These are phyloP conservation scores for Clanis bilineata DNA, from an alignment of 2,888 invertebrate genomes.

Conservation along the genomic window DNA sequence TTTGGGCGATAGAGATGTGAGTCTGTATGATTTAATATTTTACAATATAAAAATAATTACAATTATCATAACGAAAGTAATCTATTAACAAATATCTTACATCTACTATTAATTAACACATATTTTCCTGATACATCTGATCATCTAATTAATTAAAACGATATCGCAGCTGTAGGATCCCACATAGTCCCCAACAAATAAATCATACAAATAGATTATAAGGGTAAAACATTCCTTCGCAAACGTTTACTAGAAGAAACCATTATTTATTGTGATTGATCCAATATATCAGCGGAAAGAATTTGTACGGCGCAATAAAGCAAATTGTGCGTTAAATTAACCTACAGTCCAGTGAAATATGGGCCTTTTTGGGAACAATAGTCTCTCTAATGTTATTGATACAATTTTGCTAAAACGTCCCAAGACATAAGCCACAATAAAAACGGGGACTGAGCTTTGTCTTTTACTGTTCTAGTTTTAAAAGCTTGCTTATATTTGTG, in stretches of 20 bases:
- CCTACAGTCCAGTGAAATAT: not conserved
- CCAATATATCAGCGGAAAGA: conserved; percentile 26
- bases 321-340: conserved; percentile 35
- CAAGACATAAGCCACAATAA: not conserved
- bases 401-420: conserved; percentile 4
- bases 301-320: conserved; percentile 27
- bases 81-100: no score
- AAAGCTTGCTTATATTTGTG: no score
- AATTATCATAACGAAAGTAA: no score
- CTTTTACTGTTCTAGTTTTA: not conserved
- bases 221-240: not conserved
- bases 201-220: conserved; percentile 2
- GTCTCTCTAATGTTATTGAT: conserved; percentile 2
- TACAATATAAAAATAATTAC: no score
- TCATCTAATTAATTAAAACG: not conserved
- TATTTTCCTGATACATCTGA: not conserved
- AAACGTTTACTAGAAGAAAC: conserved; percentile 16
- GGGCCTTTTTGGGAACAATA: not conserved
- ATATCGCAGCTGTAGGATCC: no score
- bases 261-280: conserved; percentile 25
- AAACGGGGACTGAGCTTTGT: no score
- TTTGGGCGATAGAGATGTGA: no score
- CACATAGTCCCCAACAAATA: not conserved
- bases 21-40: no score
- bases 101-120: no score